phyloP scores from a whole-genome alignment of 2,888 invertebrate species.

The Oxycera nigricornis region DNA sequence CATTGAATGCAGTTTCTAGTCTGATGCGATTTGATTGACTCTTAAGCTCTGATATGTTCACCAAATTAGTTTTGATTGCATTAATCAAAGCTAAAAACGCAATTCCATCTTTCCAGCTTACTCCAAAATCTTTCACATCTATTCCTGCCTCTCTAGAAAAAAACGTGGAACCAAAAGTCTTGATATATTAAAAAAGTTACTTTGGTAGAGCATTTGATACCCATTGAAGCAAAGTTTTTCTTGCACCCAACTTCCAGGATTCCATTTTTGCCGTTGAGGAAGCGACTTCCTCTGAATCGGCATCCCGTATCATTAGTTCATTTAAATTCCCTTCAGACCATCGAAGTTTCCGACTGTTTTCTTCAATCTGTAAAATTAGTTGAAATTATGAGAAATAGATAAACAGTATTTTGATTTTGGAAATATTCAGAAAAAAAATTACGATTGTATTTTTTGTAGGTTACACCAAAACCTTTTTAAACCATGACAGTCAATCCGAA shows the following conservation, averaged over 20 bases:
- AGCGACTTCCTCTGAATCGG: constrained; percentile 73
- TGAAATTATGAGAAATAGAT: constrained; percentile 5
- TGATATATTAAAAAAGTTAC: constrained; percentile 61
- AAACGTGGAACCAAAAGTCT: background rate
- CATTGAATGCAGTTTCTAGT: constrained; percentile 90
- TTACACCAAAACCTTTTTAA: no score
- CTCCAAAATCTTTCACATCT: constrained; percentile 91
- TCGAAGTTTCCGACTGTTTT: constrained; percentile 88
- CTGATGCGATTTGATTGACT: constrained; percentile 80
- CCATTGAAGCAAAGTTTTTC: constrained; percentile 92
- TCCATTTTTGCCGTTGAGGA: constrained; percentile 68
- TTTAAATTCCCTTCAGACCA: constrained; percentile 81
- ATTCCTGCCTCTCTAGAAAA: constrained; percentile 81
- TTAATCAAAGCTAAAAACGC: constrained; percentile 96
- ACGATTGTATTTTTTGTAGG: no score
- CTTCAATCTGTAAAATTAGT: constrained; percentile 78
- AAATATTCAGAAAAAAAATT: no score
- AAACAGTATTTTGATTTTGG: background rate
- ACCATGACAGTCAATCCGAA: no score
- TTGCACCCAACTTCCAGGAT: constrained; percentile 87
- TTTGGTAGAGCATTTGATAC: constrained; percentile 89
- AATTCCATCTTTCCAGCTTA: constrained; percentile 94
- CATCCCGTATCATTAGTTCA: constrained; percentile 82
- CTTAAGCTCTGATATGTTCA: constrained; percentile 84
- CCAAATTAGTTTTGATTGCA: constrained; percentile 89